Evolutionary conservation across 2,797 vertebrate genomes (phyloP).

Genomic region (Melanotaenia boesemani): DNA sequence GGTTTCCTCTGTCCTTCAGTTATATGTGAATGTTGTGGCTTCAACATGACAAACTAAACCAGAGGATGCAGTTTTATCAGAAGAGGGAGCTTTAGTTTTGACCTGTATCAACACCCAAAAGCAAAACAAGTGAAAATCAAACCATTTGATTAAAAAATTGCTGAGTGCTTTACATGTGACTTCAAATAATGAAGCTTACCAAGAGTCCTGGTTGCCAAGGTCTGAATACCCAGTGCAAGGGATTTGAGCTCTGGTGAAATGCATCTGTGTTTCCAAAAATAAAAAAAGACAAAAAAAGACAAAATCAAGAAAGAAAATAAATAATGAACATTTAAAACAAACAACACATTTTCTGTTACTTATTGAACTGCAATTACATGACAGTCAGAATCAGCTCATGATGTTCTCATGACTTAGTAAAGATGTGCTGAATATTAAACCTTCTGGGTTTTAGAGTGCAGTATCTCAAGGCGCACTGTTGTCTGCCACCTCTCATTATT

Average conservation of each 20-base stretch:
- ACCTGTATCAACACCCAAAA: background rate
- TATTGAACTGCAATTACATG: no score
- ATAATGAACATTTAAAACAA: background rate
- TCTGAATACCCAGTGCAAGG: conserved; percentile 88
- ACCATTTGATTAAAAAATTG: background rate
- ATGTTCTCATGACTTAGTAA: no score
- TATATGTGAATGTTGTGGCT: background rate
- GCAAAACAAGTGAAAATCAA: background rate
- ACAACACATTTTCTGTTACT: background rate
- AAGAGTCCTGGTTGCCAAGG: conserved; percentile 82
- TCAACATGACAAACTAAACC: background rate
- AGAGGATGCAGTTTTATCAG: background rate
- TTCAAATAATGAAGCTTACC: conserved; percentile 78
- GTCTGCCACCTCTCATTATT: no score
- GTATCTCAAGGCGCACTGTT: no score
- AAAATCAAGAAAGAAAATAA: background rate
- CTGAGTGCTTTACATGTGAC: background rate
- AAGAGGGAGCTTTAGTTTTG: background rate
- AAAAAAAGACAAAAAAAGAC: conserved; percentile 7
- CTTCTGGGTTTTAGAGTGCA: no score
- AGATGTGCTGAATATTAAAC: no score
- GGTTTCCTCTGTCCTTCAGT: no score
- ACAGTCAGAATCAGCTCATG: no score
- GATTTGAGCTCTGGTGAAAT: conserved; percentile 91
- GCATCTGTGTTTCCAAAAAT: conserved; percentile 76